Conservation (phyloP, 2,113 vertebrate genomes). For the Pollimyrus isidori region DNA sequence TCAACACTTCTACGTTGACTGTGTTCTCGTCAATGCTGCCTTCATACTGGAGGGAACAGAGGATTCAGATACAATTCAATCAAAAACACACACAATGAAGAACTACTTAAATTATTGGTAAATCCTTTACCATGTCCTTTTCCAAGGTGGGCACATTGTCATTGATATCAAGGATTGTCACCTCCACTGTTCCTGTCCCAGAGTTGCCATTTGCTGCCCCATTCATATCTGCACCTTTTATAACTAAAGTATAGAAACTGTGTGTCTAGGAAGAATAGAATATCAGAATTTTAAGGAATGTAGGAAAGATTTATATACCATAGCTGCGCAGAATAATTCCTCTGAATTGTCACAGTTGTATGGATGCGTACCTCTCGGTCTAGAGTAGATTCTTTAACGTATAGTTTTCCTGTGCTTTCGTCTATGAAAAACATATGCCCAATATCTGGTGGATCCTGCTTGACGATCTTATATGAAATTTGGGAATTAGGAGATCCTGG, state of each 20-base stretch:
- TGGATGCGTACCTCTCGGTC: slow-evolving; percentile 56
- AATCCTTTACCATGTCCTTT: slow-evolving; percentile 58
- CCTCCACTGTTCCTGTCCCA: slow-evolving; percentile 57
- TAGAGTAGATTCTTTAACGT: slow-evolving; percentile 45
- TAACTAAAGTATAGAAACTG: slow-evolving; percentile 61
- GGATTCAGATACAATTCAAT: not conserved
- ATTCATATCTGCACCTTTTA: slow-evolving; percentile 72
- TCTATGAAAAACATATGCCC: slow-evolving; percentile 49
- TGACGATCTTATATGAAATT: slow-evolving; percentile 51
- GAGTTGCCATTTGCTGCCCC: slow-evolving; percentile 59
- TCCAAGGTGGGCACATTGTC: slow-evolving; percentile 77
- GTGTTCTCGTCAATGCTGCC: slow-evolving; percentile 75
- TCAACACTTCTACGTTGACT: slow-evolving; percentile 67
- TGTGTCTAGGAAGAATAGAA: slow-evolving; percentile 50
- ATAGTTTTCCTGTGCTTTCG: slow-evolving; percentile 45
- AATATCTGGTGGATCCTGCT: slow-evolving; percentile 44
- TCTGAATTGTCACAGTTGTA: not conserved
- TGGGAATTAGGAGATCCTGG: slow-evolving; percentile 42
- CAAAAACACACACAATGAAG: not conserved
- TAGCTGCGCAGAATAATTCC: not conserved
- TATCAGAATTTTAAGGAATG: not conserved
- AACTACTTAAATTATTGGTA: not conserved
- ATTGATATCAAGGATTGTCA: slow-evolving; percentile 76
- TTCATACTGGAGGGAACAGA: slow-evolving; percentile 65
- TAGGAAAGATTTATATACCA: not conserved